phyloP scores from a whole-genome alignment of 2,888 invertebrate species.

The Meiosimyza decipiens region DNA sequence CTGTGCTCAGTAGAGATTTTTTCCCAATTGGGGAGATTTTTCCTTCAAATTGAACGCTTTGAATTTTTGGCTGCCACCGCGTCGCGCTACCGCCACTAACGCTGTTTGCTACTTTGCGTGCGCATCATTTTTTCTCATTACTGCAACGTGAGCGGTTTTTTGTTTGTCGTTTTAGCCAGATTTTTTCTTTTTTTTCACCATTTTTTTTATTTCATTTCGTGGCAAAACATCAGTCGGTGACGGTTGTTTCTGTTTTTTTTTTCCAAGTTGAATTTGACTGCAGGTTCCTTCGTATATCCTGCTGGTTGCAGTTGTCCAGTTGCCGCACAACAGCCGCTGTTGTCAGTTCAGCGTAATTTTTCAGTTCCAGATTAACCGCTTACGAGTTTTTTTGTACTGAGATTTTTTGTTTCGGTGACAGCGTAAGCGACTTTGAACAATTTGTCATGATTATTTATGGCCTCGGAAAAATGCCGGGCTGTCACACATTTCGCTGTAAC shows the following conservation, averaged over 20 bases:
- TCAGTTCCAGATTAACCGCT: no score
- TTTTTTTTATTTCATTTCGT: conserved; percentile 4
- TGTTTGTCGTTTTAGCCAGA: conserved; percentile 27
- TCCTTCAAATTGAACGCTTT: neutral
- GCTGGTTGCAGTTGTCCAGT: conserved; percentile 62
- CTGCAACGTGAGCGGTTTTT: neutral
- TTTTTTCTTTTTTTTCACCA: conserved; percentile 9
- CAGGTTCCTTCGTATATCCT: conserved; percentile 66
- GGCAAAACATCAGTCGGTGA: neutral
- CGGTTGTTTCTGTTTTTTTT: conserved; percentile 15
- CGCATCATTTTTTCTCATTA: conserved; percentile 20
- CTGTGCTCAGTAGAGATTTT: neutral
- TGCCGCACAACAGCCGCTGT: conserved; percentile 63
- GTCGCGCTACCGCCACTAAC: conserved; percentile 18
- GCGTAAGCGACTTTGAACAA: no score
- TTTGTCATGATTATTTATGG: no score
- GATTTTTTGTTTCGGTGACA: no score
- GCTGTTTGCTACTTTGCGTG: conserved; percentile 40
- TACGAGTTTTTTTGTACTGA: no score
- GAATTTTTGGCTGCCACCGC: conserved; percentile 2
- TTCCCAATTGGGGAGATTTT: no score
- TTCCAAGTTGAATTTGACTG: neutral
- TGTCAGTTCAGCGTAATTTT: conserved; percentile 55
- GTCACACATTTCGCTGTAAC: no score
- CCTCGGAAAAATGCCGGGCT: conserved; percentile 11